phyloP scores from a whole-genome alignment of 2,888 invertebrate genomes.

The Nasonia oneida region DNA sequence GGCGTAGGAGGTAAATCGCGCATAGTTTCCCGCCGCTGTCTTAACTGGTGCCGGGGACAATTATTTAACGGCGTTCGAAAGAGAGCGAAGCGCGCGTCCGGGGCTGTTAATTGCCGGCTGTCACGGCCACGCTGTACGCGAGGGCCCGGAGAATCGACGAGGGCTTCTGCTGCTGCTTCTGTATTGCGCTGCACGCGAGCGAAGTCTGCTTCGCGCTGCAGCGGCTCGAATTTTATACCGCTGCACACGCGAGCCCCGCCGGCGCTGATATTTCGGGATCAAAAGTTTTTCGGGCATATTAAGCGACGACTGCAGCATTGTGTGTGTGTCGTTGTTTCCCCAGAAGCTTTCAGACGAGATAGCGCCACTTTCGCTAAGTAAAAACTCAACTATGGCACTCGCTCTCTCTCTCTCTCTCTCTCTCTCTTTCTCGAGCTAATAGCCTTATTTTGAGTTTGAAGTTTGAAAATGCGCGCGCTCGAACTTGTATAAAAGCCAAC shows the following conservation, averaged over 20 bases:
- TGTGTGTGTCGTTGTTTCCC: not conserved
- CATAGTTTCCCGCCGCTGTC: conserved; percentile 68
- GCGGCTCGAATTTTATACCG: conserved; percentile 1
- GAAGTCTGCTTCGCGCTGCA: not conserved
- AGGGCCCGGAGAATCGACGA: not conserved
- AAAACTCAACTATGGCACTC: conserved; percentile 21
- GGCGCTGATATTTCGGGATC: not conserved
- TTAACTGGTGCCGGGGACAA: conserved; percentile 76
- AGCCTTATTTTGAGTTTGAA: conserved; percentile 51
- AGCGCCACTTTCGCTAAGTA: conserved; percentile 18
- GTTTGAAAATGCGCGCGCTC: conserved; percentile 29
- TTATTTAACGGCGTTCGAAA: conserved; percentile 76
- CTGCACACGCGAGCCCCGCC: not conserved
- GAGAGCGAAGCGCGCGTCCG: conserved; percentile 63
- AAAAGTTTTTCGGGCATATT: not conserved
- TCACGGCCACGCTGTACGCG: conserved; percentile 74
- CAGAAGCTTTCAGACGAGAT: not conserved
- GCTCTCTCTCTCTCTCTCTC: not conserved
- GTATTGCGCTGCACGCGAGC: not conserved
- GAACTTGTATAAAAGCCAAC: conserved; percentile 21
- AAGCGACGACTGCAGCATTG: not conserved
- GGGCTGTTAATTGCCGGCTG: conserved; percentile 78
- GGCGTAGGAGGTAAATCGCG: conserved; percentile 66
- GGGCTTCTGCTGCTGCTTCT: not conserved
- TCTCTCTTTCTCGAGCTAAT: conserved; percentile 13